These are phyloP conservation scores for Watsonalla binaria DNA, from an alignment of 2,888 invertebrate species.

Conservation along the genomic window DNA sequence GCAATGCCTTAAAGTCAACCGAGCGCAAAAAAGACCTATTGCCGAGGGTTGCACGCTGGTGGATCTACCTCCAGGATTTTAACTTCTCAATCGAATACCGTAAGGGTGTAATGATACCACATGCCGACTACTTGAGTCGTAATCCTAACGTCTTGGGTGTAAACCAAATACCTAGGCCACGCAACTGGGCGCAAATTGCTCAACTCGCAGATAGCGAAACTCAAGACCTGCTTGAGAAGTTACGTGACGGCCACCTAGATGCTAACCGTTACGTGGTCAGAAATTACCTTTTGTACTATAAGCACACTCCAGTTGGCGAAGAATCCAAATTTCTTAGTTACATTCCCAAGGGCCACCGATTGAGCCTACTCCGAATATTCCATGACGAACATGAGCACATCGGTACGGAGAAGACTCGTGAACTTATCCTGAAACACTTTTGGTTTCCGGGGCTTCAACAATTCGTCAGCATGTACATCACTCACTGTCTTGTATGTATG, in stretches of 20 bases:
- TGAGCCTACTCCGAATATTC: constrained; percentile 18
- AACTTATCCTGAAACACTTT: constrained; percentile 8
- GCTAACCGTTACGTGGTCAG: neutral
- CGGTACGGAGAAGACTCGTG: constrained; percentile 7
- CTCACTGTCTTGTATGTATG: constrained; percentile 9
- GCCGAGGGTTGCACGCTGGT: constrained; percentile 16
- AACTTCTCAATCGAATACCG: constrained; percentile 15
- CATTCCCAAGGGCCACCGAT: constrained; percentile 9
- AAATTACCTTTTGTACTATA: constrained; percentile 3
- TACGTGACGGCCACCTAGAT: constrained; percentile 10
- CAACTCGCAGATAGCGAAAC: constrained; percentile 22
- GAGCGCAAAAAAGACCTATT: constrained; percentile 12
- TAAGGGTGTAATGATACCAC: constrained; percentile 12
- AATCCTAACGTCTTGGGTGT: constrained; percentile 5
- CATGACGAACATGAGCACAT: constrained; percentile 14
- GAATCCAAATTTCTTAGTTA: neutral
- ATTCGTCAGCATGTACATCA: constrained; percentile 6
- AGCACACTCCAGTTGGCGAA: neutral
- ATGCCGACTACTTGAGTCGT: constrained; percentile 15
- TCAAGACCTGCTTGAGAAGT: constrained; percentile 11
- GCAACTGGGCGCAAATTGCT: constrained; percentile 18
- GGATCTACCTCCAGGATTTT: constrained; percentile 17
- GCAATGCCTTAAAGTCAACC: no score
- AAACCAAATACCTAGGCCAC: constrained; percentile 7
- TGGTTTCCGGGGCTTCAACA: constrained; percentile 5